Conservation (phyloP, 2,113 vertebrate species). For the Alligator mississippiensis region DNA sequence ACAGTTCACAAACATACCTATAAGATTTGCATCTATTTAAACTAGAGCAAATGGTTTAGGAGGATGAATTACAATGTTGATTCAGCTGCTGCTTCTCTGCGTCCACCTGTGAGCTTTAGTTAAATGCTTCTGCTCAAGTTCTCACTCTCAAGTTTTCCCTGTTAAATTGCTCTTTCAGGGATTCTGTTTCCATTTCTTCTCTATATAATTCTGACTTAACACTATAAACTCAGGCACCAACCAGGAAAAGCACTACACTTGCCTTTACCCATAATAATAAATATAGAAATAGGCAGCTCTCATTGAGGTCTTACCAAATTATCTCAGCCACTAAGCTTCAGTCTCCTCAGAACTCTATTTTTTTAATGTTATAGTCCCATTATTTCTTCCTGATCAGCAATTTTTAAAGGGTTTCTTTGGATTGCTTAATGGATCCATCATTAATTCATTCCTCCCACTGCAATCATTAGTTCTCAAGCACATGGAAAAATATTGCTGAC, state of each 20-base stretch:
- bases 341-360: background rate
- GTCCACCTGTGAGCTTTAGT: background rate
- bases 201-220: background rate
- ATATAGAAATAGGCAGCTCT: background rate
- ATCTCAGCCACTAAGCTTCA: background rate
- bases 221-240: background rate
- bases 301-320: background rate
- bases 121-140: background rate
- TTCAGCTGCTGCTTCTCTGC: background rate
- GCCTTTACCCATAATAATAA: background rate
- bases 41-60: background rate
- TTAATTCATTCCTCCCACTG: background rate
- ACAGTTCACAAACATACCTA: background rate
- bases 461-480: background rate
- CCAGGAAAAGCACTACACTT: background rate
- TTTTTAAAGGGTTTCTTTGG: background rate
- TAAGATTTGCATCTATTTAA: background rate
- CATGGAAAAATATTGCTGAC: background rate
- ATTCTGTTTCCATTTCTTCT: background rate
- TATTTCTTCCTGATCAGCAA: background rate
- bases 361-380: background rate
- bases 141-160: background rate
- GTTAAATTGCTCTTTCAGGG: background rate
- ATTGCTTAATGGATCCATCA: fast-evolving
- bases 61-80: background rate